A percentile compares a stretch with the other conserved stretches of the same genome.
These are phyloP conservation scores for Capromys pilorides DNA, from an alignment of 2,797 vertebrate genomes.

Conservation along the genomic window DNA sequence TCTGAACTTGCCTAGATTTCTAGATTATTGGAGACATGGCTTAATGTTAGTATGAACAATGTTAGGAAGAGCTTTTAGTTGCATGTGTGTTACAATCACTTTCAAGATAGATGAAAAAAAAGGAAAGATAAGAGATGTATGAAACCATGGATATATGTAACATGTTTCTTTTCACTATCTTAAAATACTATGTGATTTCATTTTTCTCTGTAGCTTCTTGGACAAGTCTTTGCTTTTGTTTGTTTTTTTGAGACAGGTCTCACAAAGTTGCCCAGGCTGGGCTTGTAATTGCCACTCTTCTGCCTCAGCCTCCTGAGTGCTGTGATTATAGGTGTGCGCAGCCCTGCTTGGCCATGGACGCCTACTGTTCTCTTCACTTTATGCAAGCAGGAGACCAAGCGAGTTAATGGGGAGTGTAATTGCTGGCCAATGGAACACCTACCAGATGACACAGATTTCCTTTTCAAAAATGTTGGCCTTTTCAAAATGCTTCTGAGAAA, in stretches of 20 bases:
- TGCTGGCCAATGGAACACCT: constrained; percentile 16
- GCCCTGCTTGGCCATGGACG: background rate
- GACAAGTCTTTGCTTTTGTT: background rate
- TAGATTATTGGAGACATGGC: background rate
- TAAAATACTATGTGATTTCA: constrained; percentile 61
- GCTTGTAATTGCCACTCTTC: background rate
- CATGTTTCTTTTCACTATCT: constrained; percentile 22
- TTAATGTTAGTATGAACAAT: constrained; percentile 12
- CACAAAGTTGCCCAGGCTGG: background rate
- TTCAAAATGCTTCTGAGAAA: constrained; percentile 62
- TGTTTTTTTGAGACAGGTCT: background rate
- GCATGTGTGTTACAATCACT: background rate
- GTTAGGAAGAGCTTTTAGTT: constrained; percentile 27
- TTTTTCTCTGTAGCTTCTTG: constrained; percentile 27
- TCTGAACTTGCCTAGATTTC: constrained; percentile 43
- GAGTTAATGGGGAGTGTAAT: constrained; percentile 38
- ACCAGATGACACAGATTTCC: constrained; percentile 19
- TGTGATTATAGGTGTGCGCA: background rate
- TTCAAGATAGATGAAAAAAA: constrained; percentile 4
- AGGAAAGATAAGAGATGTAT: background rate
- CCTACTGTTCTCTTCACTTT: constrained; percentile 49
- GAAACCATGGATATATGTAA: constrained; percentile 22
- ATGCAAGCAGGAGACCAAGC: constrained; percentile 30
- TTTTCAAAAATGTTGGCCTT: background rate
- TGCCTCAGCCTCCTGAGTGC: background rate